Evolutionary conservation across 1,140 invertebrate genomes (phyloP), one percentile per base, ranked within the genome.

Genomic region (Prorops nasuta): DNA sequence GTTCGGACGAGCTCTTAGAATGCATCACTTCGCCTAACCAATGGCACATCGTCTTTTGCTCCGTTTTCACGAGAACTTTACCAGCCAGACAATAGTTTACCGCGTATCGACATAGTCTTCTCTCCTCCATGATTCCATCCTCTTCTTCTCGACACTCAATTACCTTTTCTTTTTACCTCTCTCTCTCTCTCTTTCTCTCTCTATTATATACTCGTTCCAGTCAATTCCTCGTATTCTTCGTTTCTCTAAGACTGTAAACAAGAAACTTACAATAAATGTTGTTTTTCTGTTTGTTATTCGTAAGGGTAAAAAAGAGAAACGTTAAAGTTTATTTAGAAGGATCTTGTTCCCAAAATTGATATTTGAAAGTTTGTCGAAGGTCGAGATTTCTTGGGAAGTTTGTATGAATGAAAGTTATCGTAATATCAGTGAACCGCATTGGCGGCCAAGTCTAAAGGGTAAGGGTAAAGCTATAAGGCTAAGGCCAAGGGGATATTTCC

Each of bases 331-430:
- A n/a, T n/a, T n/a, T n/a, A n/a, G n/a, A n/a, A n/a, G n/a, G n/a
- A n/a, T n/a, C n/a, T n/a, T n/a, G n/a, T n/a, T n/a, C n/a, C n/a
- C n/a, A n/a, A n/a, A n/a, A n/a, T n/a, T n/a, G n/a, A n/a, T n/a
- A n/a, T n/a, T n/a, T n/a, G n/a, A n/a, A n/a, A n/a, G 49, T 57
- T 63, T 64, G 51, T 51, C 64, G 64, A 69, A 69, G 67, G 64
- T 69, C 60, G 64, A 69, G 63, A 68, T 69, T 69, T 68, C 64
- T 67, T 66, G 44, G 44, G 41, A 70, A 70, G 58, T 70, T 70
- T 64, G 66, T 66, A 68, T 70, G 66, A 70, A 70, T 70, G 66
- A 70, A 70, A 68, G 56, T 66, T 67, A 65, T 70, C 63, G 60
- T 67, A 68, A 6, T n/a, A n/a, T n/a, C n/a, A n/a, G n/a, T n/a